These are phyloP conservation scores for Callipepla squamata DNA, from an alignment of 2,113 vertebrate species.

Conservation along the genomic window DNA sequence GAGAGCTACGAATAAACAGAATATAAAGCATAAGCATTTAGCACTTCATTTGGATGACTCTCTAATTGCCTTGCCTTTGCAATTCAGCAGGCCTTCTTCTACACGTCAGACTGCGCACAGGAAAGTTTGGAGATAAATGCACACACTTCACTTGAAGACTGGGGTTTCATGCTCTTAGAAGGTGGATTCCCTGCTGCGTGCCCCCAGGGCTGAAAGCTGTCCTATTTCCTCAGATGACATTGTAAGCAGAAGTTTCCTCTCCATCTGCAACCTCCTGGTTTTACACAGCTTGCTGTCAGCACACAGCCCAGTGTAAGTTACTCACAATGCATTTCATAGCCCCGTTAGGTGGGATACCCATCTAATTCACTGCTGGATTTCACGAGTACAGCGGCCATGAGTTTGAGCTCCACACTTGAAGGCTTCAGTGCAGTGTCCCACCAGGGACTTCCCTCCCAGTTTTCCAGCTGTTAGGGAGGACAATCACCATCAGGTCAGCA, in stretches of 20 bases:
- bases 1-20: conserved; percentile 8
- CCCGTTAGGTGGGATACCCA: neutral
- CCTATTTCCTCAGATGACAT: neutral
- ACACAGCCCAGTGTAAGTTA: neutral
- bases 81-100: conserved; percentile 8
- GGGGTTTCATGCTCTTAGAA: neutral
- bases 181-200: neutral
- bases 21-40: neutral
- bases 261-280: neutral
- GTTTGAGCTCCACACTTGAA: neutral
- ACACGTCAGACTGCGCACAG: neutral
- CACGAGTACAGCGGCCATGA: rapidly evolving
- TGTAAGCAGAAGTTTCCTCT: conserved; percentile 8
- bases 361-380: neutral
- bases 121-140: neutral
- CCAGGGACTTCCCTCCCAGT: neutral
- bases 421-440: neutral
- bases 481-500: neutral
- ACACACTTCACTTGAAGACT: neutral
- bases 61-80: neutral
- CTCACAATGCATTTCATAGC: rapidly evolving
- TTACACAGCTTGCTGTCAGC: neutral
- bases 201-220: neutral
- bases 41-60: neutral
- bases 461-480: neutral